Evolutionary conservation across 2,113 vertebrate genomes (phyloP), one percentile per base, ranked within the genome.

Genomic region (Brachirus orientalis): DNA sequence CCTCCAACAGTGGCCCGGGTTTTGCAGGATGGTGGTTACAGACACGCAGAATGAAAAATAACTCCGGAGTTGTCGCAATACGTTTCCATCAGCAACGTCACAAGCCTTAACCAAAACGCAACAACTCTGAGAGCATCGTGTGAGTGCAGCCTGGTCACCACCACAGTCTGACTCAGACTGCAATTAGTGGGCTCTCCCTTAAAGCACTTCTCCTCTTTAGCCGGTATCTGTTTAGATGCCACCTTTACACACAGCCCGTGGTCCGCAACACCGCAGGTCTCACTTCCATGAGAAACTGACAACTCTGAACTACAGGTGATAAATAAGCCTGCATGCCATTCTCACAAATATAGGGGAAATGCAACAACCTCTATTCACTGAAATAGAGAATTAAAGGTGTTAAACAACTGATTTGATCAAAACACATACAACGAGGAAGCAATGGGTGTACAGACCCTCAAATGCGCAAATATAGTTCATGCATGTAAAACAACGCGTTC

Each of bases 101-200:
- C 13, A 59, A 66, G 64, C 22, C 37, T 56, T 10, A 44, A 45
- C 14, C 22, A 68, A 65, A 46, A 71, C 48, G 37, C 38, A 80
- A 50, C 73, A 65, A 57, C 57, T 69, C 44, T 35, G 41, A 69
- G 57, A 43, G 69, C 46, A 69, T 62, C 52, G 48, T 75, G 75
- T 55, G 77, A 62, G 56, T 79, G 72, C 19, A 73, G 64, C 62
- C 40, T 43, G 40, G 70, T 43, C 63, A 47, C 46, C 73, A 80
- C 64, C 70, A 67, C 54, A 69, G 75, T 90, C 77, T 88, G 86
- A 88, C 82, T 88, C 88, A 86, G 82, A 54, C 75, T 45, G 79
- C 71, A 79, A 78, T 85, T 84, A 80, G 60, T 18, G 66, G 53
- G 64, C 77, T 71, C 53, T 71, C 75, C 40, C 40, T 14, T 43